Base-by-base conservation (phyloP, 2,797 vertebrate genomes). In the Centropyge bicolor region DNA sequence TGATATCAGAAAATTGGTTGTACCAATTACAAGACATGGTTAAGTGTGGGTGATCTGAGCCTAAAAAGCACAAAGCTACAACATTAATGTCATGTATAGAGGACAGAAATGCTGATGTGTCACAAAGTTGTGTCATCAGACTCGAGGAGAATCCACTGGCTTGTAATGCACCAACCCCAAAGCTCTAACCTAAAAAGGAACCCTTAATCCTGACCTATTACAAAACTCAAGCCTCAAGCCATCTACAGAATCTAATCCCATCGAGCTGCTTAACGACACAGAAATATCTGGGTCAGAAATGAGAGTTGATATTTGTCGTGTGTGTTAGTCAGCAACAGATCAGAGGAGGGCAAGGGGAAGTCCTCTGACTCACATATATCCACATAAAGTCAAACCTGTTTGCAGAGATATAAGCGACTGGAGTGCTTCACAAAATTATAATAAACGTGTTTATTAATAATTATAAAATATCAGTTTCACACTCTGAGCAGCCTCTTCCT, bases 201-300 rank as follows among this genome's bases (percentile, higher is more conserved):
- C 17, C 22, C 6, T 27, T 76, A 74, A 88, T 84, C 70, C 60
- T 54, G 52, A 79, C 51, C 74, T 57, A 69, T 79, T 52, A 68
- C 65, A 78, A 83, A 79, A 76, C 45, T 72, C 76, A 51, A 62
- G 64, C 84, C 75, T 74, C 56, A 36, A 74, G 69, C 70, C 60
- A 22, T 22, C 49, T 24, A 31, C 43, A 35, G 36, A 3, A 24
- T 69, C 31, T 84, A 86, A 86, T 87, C 80, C 46, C 63, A 76
- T 76, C 67, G 76, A 51, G 45, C 73, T 67, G 41, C 66, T 76
- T 22, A 20, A 57, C 55, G 60, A 61, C 49, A 51, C 35, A 48
- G 49, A 49, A 1, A 63, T 55, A 85, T 78, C 60, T 64, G 45
- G 67, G 70, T 69, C 80, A 81, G 54, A 67, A 75, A 77, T 7